Evolutionary conservation across 2,888 invertebrate species (phyloP).

Genomic region (Hartigia nigra): DNA sequence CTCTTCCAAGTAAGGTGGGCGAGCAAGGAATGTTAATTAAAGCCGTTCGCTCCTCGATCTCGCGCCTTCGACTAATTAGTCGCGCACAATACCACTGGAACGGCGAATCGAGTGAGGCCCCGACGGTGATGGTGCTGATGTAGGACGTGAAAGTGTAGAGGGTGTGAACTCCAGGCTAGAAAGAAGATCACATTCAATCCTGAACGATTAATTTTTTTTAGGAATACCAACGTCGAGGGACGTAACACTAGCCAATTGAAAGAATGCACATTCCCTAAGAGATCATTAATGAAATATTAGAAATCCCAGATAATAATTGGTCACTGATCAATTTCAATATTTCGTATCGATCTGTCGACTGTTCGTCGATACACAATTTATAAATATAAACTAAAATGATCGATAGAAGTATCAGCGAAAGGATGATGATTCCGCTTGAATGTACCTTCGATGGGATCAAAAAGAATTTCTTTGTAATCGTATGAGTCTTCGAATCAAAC

Average conservation of each 20-base stretch:
- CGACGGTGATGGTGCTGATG: conserved; percentile 18
- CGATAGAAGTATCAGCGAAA: too few species aligned
- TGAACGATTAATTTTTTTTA: not conserved
- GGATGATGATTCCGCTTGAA: not conserved
- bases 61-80: conserved; percentile 65
- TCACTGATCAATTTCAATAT: not conserved
- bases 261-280: too few species aligned
- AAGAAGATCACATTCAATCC: not conserved
- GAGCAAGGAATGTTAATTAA: conserved; percentile 65
- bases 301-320: not conserved
- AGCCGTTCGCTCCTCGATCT: conserved; percentile 64
- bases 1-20: conserved; percentile 47
- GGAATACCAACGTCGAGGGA: too few species aligned
- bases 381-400: not conserved
- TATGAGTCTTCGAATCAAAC: not conserved
- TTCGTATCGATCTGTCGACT: not conserved
- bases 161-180: not conserved
- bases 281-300: too few species aligned
- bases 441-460: not conserved
- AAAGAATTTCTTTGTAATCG: not conserved
- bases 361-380: not conserved
- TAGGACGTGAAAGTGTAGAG: not conserved
- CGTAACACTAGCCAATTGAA: too few species aligned
- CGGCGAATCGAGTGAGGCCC: not conserved
- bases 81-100: conserved; percentile 57